Percentiles rank a stretch among this genome's conserved stretches.
These are phyloP conservation scores for Ephydatia muelleri DNA, from an alignment of 37 sponge, comb jelly and placozoan species.

Conservation along the genomic window DNA sequence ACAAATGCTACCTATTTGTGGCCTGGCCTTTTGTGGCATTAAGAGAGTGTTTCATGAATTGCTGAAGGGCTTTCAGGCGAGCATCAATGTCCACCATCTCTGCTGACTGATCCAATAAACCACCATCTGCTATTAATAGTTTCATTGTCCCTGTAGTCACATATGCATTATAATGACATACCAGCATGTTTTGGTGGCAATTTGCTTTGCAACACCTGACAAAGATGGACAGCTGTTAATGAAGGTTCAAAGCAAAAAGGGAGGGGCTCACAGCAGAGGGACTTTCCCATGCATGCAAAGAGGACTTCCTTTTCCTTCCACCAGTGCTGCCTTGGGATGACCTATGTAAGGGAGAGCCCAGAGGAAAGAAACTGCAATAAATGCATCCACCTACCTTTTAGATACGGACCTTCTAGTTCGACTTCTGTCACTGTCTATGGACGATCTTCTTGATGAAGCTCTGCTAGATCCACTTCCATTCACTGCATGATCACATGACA, in stretches of 20 bases:
- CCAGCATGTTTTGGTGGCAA: neutral
- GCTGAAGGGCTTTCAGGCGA: conserved; percentile 77
- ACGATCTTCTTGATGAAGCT: conserved; percentile 40
- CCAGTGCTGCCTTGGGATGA: neutral
- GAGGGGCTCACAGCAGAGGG: neutral
- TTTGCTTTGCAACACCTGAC: neutral
- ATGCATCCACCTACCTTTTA: neutral
- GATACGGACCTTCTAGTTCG: neutral
- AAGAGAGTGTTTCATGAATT: conserved; percentile 85
- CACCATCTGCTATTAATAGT: conserved; percentile 14
- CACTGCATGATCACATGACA: neutral
- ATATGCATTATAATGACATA: conserved; percentile 6
- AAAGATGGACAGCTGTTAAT: neutral
- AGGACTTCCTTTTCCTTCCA: neutral
- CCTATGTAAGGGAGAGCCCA: neutral
- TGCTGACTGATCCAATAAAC: conserved; percentile 45
- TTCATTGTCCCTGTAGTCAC: neutral
- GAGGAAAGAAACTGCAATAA: neutral
- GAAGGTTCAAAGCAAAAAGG: neutral
- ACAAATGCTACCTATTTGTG: neutral
- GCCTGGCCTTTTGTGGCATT: conserved; percentile 21
- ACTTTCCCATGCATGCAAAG: neutral
- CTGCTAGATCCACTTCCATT: conserved; percentile 28
- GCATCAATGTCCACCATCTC: conserved; percentile 92
- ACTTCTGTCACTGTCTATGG: neutral